phyloP scores from a whole-genome alignment of 37 sponge, comb jelly and placozoan genomes.

The Mnemiopsis leidyi region DNA sequence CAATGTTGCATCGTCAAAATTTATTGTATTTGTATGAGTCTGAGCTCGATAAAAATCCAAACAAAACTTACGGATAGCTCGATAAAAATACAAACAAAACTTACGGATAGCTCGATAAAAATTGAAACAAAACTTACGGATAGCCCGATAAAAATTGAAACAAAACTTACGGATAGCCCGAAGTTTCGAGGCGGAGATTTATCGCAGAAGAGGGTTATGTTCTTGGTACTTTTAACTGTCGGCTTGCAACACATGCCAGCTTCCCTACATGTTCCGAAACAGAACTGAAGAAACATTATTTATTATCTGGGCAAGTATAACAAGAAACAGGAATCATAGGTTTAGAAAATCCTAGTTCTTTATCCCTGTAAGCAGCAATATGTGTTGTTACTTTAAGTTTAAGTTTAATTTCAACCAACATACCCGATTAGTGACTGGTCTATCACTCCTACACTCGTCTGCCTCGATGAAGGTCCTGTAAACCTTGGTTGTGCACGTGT shows the following conservation, averaged over 20 bases:
- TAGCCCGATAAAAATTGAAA: not conserved
- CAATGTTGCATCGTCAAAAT: too few species aligned
- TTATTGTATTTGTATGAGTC: too few species aligned
- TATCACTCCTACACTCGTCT: conserved; percentile 26
- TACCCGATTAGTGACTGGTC: not conserved
- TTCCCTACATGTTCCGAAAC: not conserved
- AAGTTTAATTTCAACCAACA: too few species aligned
- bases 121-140: not conserved
- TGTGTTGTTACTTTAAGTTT: not conserved
- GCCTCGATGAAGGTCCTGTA: not conserved
- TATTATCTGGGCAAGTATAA: not conserved
- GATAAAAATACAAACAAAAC: not conserved
- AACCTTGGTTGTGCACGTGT: not conserved
- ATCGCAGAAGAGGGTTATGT: conserved; percentile 19
- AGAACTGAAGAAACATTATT: conserved; percentile 15
- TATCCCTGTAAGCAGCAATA: not conserved
- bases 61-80: not conserved
- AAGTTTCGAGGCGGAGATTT: not conserved
- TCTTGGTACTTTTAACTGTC: not conserved
- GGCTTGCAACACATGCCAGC: conserved; percentile 14
- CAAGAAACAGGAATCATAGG: too few species aligned
- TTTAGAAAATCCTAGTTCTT: too few species aligned
- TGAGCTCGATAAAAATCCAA: not conserved
- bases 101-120: too few species aligned
- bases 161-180: not conserved